Evolutionary conservation across 2,888 invertebrate species (phyloP).

Genomic region (Latrodectus hesperus): DNA sequence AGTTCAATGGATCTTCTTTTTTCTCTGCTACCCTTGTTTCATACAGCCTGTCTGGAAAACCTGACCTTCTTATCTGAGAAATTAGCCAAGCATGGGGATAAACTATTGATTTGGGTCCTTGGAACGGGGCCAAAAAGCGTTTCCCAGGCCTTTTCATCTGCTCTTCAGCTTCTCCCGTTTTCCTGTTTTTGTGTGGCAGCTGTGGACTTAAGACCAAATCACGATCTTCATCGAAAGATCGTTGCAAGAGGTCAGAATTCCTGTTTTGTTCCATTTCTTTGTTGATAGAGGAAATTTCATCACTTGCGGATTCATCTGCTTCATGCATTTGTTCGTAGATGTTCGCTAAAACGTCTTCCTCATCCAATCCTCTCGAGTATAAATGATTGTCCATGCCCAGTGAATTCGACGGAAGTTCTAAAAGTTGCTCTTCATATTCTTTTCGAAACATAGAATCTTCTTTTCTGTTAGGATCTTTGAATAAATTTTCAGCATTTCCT

Average conservation of each 20-base stretch:
- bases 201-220: neutral
- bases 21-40: conserved; percentile 59
- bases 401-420: no score
- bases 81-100: conserved; percentile 67
- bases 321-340: neutral
- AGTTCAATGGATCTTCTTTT: conserved; percentile 64
- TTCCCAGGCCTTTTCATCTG: conserved; percentile 14
- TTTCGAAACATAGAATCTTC: no score
- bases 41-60: conserved; percentile 8
- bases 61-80: conserved; percentile 57
- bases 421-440: no score
- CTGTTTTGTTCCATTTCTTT: no score
- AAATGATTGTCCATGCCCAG: no score
- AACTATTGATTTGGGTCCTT: conserved; percentile 62
- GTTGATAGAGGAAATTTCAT: neutral
- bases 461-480: no score
- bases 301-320: neutral
- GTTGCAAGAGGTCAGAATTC: no score
- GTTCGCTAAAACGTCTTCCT: neutral
- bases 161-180: neutral
- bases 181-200: neutral
- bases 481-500: no score
- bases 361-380: neutral
- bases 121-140: conserved; percentile 54
- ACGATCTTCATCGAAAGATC: neutral